Evolutionary conservation across 2,888 invertebrate species (phyloP).

Genomic region (Tachina lurida): DNA sequence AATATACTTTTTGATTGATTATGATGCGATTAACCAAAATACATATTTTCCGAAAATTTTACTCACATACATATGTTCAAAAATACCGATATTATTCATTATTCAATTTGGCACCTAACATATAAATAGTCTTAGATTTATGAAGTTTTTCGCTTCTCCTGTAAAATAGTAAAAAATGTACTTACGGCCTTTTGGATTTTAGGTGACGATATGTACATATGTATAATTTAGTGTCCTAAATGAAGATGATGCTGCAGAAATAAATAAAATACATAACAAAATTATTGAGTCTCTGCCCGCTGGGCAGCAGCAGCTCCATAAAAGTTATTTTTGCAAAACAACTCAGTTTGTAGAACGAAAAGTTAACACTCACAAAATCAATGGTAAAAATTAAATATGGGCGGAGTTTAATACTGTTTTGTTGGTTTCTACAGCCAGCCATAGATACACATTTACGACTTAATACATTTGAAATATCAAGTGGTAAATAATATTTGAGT

Average conservation of each 20-base stretch:
- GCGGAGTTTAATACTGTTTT: constrained; percentile 77
- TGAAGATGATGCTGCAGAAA: constrained; percentile 16
- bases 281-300: background rate
- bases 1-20: too few relatives aligned
- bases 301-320: constrained; percentile 43
- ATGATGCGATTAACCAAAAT: too few relatives aligned
- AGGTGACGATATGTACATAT: too few relatives aligned
- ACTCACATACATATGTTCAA: too few relatives aligned
- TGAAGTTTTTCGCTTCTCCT: too few relatives aligned
- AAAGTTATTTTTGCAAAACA: constrained; percentile 4
- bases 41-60: too few relatives aligned
- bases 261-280: constrained; percentile 40
- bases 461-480: constrained; percentile 5
- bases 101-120: too few relatives aligned
- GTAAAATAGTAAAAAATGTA: too few relatives aligned
- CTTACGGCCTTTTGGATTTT: too few relatives aligned
- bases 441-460: too few relatives aligned
- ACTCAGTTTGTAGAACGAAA: constrained; percentile 39
- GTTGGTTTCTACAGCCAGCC: constrained; percentile 43
- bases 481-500: constrained; percentile 45
- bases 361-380: constrained; percentile 81
- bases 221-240: background rate
- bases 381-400: constrained; percentile 78
- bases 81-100: too few relatives aligned
- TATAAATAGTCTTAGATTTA: too few relatives aligned